phyloP scores from a whole-genome alignment of 2,888 invertebrate species.

The Drosophila nr. perissopoda region DNA sequence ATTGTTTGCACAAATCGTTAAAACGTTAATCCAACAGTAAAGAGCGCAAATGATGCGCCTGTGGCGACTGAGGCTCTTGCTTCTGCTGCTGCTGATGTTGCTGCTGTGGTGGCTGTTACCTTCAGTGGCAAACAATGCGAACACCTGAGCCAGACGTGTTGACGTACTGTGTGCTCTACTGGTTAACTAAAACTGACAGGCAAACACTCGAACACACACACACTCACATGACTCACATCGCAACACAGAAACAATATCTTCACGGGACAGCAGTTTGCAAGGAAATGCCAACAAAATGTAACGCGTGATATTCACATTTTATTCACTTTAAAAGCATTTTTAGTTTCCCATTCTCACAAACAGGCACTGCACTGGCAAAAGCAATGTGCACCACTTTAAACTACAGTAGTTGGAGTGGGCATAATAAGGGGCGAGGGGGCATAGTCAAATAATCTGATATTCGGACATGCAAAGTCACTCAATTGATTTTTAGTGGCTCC shows the following conservation, averaged over 20 bases:
- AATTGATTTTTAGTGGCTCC: conserved; percentile 73
- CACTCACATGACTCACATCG: conserved; percentile 14
- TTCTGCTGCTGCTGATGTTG: conserved; percentile 5
- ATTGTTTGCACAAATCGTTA: conserved; percentile 80
- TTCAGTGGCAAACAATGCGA: conserved; percentile 56
- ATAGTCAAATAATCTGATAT: conserved; percentile 15
- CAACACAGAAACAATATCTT: conserved; percentile 17
- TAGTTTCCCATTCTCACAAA: conserved; percentile 32
- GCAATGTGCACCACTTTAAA: conserved; percentile 10
- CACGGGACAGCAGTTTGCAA: not conserved
- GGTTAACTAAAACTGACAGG: conserved; percentile 67
- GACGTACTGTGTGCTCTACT: conserved; percentile 50
- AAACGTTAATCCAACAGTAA: conserved; percentile 79
- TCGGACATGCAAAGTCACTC: conserved; percentile 67
- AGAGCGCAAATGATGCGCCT: conserved; percentile 74
- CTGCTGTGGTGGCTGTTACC: conserved; percentile 39
- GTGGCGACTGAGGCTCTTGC: conserved; percentile 42
- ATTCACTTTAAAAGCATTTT: conserved; percentile 50
- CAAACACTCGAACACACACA: conserved; percentile 28
- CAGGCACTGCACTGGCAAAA: conserved; percentile 19
- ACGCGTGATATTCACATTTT: conserved; percentile 44
- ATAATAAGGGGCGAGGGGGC: not conserved
- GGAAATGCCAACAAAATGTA: conserved; percentile 35
- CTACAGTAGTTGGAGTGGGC: not conserved
- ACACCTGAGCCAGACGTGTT: conserved; percentile 57